Base-by-base conservation (phyloP, 2,113 vertebrate genomes). In the Carollia perspicillata region DNA sequence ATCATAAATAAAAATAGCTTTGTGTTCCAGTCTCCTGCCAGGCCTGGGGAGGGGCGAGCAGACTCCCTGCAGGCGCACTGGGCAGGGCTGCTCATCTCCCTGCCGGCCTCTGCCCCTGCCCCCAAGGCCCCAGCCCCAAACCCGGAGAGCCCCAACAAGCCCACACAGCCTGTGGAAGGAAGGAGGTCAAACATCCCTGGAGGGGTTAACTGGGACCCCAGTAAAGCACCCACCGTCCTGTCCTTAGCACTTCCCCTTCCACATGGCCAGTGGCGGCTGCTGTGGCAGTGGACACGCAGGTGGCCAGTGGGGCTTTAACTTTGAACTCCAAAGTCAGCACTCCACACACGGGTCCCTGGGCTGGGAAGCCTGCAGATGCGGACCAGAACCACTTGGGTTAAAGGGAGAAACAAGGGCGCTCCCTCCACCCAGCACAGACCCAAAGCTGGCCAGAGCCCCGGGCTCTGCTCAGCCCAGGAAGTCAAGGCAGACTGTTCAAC, bases 1-100 rank as follows among this genome's bases (percentile, higher is more conserved):
- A 75, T 95, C 96, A n/a, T 98, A 98, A 98, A 98, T 98, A 98
- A 98, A 98, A 98, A 97, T 53, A 97, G 95, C 95, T 93, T 92
- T 94, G 92, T 78, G 71, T 35, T 53, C 95, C 55, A 60, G 95
- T 78, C 79, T 89, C 75, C 60, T 69, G 30, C 88, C 79, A 40
- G 95, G 93, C 37, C 55, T 2, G 47, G 71, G 90, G 92, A 90
- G 83, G 72, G 90, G 81, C 2, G 12, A 5, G 58, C 86, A 47
- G 86, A 53, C 90, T 77, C 93, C 93, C 37, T 0, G 55, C 0
- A 0, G 87, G 81, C 68, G 1, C 40, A 55, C 69, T 4, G 81
- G 30, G 35, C 22, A 3, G 44, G 47, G 66, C 47, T 71, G 30
- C 3, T 65, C 3, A 0, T 0, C 69, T 75, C 74, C 60, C 68